These are phyloP conservation scores for Drosophila borealis DNA, from an alignment of 2,888 invertebrate species.

Conservation along the genomic window DNA sequence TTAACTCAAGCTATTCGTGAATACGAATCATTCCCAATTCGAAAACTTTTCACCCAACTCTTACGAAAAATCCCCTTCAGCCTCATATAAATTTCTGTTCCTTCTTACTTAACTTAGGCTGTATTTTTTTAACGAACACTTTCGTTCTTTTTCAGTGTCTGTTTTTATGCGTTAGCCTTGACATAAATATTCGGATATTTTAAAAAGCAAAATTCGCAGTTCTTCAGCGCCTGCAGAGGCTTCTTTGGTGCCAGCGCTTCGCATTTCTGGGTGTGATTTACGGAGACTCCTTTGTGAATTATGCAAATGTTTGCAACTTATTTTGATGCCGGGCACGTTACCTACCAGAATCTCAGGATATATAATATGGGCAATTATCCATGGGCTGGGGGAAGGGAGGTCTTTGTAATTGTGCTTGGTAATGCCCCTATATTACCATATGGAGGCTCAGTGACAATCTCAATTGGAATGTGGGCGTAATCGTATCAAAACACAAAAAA, in stretches of 20 bases:
- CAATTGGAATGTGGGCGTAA: conserved; percentile 43
- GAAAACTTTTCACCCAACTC: neutral
- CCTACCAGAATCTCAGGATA: conserved; percentile 28
- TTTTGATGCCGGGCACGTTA: conserved; percentile 34
- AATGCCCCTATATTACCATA: conserved; percentile 4
- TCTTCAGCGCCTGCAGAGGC: conserved; percentile 11
- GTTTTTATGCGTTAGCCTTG: conserved; percentile 51
- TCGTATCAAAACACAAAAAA: conserved; percentile 5
- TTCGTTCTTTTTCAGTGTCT: conserved; percentile 8
- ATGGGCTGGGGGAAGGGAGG: neutral
- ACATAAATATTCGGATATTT: conserved; percentile 54
- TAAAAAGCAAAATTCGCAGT: conserved; percentile 15
- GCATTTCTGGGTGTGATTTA: conserved; percentile 64
- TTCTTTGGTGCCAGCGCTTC: conserved; percentile 13
- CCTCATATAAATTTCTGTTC: neutral
- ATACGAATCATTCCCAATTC: too few relatives aligned
- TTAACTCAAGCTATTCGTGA: too few relatives aligned
- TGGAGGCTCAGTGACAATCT: conserved; percentile 28
- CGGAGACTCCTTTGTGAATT: conserved; percentile 39
- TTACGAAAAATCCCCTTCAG: neutral
- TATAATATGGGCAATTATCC: conserved; percentile 49
- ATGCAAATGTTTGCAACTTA: conserved; percentile 34
- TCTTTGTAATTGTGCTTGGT: neutral
- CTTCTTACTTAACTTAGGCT: neutral
- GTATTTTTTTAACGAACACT: neutral